Evolutionary conservation across 2,797 vertebrate species (phyloP), one percentile per base, ranked within the genome.

Genomic region (Enoplosus armatus): DNA sequence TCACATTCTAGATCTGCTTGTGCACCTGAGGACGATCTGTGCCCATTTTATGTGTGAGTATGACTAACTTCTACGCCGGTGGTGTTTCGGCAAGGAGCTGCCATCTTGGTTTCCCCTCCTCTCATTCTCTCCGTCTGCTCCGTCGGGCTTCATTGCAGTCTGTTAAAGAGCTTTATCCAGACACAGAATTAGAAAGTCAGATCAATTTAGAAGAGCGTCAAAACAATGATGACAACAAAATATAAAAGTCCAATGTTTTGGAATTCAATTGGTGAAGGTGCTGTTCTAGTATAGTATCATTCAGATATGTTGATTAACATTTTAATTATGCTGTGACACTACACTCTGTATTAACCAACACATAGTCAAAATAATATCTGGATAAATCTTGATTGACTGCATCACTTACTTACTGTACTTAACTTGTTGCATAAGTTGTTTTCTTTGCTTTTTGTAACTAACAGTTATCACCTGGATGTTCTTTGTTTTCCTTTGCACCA

Each of bases 41-140:
- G 95, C 96, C 96, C 97, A 83, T 97, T 96, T 97, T 97, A 97
- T 98, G 97, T 99, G 98, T 98, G 97, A 99, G 97, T 99, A 98
- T 97, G 86, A 92, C 95, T 95, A 75, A 96, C 96, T 94, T 94
- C 94, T 94, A 87, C 95, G 85, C 82, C 59, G 84, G 75, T 58
- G 82, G 85, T 63, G 80, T 90, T 77, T 83, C 20, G 33, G 53
- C 86, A 31, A 43, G 50, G 77, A 60, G 68, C 88, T 67, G 45
- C 82, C 79, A 22, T 87, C 61, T 84, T 74, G 67, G 65, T 72
- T 87, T 67, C 27, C 66, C 74, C 74, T 67, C 62, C 71, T 63
- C 29, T 87, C 54, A 11, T 55, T 81, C 71, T 70, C 65, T 87
- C 69, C 71, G 29, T 88, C 75, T 83, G 71, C 84, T 56, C n/a